A percentile compares a stretch with the other conserved stretches of the same genome.
These are phyloP conservation scores for Dinothrombium tinctorium DNA, from an alignment of 1,140 invertebrate species.

Conservation along the genomic window DNA sequence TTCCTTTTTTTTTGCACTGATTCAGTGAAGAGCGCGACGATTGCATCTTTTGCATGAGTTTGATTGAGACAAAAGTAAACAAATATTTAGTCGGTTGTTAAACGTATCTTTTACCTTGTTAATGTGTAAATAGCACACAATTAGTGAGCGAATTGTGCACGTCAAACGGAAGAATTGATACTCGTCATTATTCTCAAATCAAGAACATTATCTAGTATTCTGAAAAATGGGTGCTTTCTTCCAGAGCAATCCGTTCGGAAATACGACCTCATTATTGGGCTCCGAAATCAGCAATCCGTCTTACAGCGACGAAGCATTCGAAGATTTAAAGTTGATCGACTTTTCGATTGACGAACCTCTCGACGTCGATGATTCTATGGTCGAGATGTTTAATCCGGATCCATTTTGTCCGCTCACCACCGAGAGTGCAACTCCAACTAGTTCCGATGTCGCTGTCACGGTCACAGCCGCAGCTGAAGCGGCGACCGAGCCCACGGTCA, in stretches of 20 bases:
- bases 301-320: neutral
- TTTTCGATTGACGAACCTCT: constrained; percentile 5
- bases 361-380: constrained; percentile 1
- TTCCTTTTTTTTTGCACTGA: no score
- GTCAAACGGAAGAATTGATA: no score
- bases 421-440: neutral
- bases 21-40: no score
- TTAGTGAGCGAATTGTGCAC: no score
- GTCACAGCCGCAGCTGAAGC: constrained; percentile 9
- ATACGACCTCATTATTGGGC: neutral
- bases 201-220: no score
- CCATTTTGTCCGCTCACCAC: neutral
- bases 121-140: no score
- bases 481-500: constrained; percentile 9
- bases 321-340: constrained; percentile 3
- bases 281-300: neutral
- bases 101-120: no score
- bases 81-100: no score
- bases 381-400: constrained; percentile 4
- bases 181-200: no score
- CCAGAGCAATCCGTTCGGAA: neutral
- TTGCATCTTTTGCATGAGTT: no score
- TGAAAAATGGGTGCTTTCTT: no score
- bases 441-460: neutral
- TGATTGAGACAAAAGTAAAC: no score